Conservation (phyloP, 2,888 invertebrate genomes). For the Toxonevra muliebris region DNA sequence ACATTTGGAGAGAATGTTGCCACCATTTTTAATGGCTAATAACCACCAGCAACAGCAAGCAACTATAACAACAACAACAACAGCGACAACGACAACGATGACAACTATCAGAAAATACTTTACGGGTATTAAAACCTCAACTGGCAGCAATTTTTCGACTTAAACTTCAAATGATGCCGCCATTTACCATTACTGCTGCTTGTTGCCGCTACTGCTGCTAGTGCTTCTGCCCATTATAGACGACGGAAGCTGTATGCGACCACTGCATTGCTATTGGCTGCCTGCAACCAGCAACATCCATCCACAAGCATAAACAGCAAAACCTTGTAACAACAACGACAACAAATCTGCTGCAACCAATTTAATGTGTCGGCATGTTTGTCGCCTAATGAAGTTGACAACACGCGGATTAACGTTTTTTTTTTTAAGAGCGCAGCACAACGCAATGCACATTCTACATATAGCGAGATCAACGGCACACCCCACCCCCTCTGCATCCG, state of each 20-base stretch:
- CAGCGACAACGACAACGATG: too few relatives aligned
- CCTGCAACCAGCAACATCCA: background rate
- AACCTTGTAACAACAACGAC: constrained; percentile 24
- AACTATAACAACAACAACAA: constrained; percentile 16
- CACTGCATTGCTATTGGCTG: constrained; percentile 18
- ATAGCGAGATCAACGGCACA: too few relatives aligned
- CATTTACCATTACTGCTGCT: constrained; percentile 25
- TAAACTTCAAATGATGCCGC: constrained; percentile 58
- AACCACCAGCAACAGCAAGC: constrained; percentile 45
- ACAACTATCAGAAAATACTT: constrained; percentile 48
- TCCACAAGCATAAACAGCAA: constrained; percentile 9
- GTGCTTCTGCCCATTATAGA: background rate
- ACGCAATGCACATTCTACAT: too few relatives aligned
- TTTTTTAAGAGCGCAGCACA: constrained; percentile 49
- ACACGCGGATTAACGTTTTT: constrained; percentile 65
- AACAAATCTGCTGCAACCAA: constrained; percentile 46
- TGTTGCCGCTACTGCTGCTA: background rate
- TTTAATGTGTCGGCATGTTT: constrained; percentile 64
- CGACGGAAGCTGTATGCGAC: constrained; percentile 19
- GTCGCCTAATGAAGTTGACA: constrained; percentile 66
- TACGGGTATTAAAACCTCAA: constrained; percentile 63
- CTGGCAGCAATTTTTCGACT: constrained; percentile 63
- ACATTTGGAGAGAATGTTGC: constrained; percentile 37
- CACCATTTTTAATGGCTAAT: constrained; percentile 48
- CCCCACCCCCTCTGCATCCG: too few relatives aligned